Conservation (phyloP, 2,113 vertebrate species). For the Pan paniscus region DNA sequence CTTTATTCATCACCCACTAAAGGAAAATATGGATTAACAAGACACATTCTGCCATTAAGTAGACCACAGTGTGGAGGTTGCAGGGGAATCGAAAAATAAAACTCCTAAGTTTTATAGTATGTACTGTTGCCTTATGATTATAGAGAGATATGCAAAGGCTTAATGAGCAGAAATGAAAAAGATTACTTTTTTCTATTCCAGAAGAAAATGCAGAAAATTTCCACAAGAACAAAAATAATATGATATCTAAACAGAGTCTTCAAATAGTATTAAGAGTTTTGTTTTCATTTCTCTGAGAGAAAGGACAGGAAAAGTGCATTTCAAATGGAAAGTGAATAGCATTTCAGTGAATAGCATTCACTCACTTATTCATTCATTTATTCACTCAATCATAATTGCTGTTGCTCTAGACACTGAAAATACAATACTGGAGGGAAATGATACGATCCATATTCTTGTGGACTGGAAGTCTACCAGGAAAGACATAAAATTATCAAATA, state of each 20-base stretch:
- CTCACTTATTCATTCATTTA: neutral
- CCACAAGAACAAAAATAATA: neutral
- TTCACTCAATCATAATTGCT: neutral
- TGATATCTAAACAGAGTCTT: neutral
- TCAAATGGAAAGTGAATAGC: neutral
- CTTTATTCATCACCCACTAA: neutral
- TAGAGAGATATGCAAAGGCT: neutral
- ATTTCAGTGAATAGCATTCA: too few relatives aligned
- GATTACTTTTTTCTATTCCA: neutral
- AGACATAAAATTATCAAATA: neutral
- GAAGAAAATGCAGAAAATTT: neutral
- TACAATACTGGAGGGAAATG: neutral
- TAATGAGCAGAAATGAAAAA: neutral
- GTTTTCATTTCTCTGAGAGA: neutral
- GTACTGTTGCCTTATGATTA: neutral
- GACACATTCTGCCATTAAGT: neutral
- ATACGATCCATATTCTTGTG: neutral
- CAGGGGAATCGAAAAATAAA: neutral
- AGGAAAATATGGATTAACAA: neutral
- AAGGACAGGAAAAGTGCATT: neutral
- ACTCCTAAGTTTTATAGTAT: neutral
- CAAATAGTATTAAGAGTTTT: neutral
- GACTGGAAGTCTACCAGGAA: neutral
- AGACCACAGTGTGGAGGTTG: neutral
- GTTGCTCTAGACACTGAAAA: neutral